phyloP scores from a whole-genome alignment of 2,797 vertebrate genomes.

The Takifugu rubripes region DNA sequence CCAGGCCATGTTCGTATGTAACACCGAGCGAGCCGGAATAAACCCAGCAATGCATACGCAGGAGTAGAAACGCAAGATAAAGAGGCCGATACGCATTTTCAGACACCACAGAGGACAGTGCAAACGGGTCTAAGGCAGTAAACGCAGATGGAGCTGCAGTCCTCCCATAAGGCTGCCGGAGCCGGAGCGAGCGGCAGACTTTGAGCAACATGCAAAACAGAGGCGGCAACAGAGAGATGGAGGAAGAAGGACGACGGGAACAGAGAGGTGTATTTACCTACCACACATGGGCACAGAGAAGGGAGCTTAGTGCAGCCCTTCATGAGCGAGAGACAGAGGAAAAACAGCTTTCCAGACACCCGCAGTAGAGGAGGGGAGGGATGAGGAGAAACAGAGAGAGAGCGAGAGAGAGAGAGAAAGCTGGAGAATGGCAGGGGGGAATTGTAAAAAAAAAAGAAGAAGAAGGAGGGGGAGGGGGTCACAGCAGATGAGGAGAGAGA shows the following conservation, averaged over 20 bases:
- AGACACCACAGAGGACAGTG: conserved; percentile 32
- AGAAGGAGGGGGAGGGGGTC: conserved; percentile 43
- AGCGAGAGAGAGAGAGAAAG: conserved; percentile 50
- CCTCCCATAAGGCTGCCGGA: conserved; percentile 46
- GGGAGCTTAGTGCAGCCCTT: conserved; percentile 89
- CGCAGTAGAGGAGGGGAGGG: conserved; percentile 73
- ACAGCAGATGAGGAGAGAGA: conserved; percentile 60
- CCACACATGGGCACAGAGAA: conserved; percentile 92
- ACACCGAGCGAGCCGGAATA: conserved; percentile 39
- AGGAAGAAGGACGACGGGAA: conserved; percentile 65
- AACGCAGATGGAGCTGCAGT: conserved; percentile 55
- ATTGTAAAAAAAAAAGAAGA: conserved; percentile 46
- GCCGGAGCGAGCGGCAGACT: conserved; percentile 55
- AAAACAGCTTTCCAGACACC: conserved; percentile 78
- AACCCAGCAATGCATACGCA: conserved; percentile 35
- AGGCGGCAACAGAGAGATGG: conserved; percentile 59
- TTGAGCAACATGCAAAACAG: conserved; percentile 68
- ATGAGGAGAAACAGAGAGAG: conserved; percentile 60
- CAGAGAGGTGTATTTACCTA: conserved; percentile 80
- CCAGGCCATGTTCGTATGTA: conserved; percentile 59
- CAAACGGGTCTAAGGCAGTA: conserved; percentile 46
- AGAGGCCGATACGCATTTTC: conserved; percentile 26
- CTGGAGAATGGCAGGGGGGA: conserved; percentile 54
- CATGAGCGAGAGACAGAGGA: conserved; percentile 83
- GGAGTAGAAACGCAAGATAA: conserved; percentile 1